A percentile compares a stretch with the other conserved stretches of the same genome.
phyloP scores from a whole-genome alignment of 2,888 invertebrate species.

The Cremastinae sp. region DNA sequence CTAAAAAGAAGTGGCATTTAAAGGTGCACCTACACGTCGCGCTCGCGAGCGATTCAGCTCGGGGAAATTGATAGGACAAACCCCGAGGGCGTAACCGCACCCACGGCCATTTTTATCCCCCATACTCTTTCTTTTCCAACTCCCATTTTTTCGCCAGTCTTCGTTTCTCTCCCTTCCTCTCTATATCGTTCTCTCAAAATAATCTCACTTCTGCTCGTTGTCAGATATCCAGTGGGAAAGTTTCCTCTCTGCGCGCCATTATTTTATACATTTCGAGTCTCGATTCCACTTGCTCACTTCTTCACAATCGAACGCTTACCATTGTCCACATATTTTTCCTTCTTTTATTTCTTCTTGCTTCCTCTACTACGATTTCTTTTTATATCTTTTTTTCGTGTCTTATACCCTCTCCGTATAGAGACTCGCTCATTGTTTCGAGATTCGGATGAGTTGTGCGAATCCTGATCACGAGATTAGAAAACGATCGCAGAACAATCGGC shows the following conservation, averaged over 20 bases:
- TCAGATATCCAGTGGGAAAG: background rate
- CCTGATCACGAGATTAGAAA: too few relatives aligned
- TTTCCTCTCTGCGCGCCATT: background rate
- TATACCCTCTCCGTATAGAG: too few relatives aligned
- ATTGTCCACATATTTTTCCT: slow-evolving; percentile 19
- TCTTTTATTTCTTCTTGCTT: background rate
- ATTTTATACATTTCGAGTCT: background rate
- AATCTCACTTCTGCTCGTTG: slow-evolving; percentile 18
- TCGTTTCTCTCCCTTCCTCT: slow-evolving; percentile 17
- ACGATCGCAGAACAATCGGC: too few relatives aligned
- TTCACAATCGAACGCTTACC: slow-evolving; percentile 20
- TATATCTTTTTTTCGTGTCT: too few relatives aligned
- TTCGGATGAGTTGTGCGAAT: too few relatives aligned
- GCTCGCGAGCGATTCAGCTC: slow-evolving; percentile 6
- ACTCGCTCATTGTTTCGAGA: too few relatives aligned
- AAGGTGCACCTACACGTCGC: slow-evolving; percentile 28
- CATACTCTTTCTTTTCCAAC: slow-evolving; percentile 12
- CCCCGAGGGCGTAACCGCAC: slow-evolving; percentile 51
- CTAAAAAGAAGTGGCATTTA: slow-evolving; percentile 46
- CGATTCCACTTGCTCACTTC: slow-evolving; percentile 17
- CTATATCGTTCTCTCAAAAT: background rate
- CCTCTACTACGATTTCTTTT: too few relatives aligned
- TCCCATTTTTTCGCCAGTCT: slow-evolving; percentile 40
- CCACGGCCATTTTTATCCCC: slow-evolving; percentile 18
- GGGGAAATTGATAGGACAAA: slow-evolving; percentile 55